A percentile compares a stretch with the other conserved stretches of the same genome.
Conservation (phyloP, 2,113 vertebrate species). For the Columba livia region DNA sequence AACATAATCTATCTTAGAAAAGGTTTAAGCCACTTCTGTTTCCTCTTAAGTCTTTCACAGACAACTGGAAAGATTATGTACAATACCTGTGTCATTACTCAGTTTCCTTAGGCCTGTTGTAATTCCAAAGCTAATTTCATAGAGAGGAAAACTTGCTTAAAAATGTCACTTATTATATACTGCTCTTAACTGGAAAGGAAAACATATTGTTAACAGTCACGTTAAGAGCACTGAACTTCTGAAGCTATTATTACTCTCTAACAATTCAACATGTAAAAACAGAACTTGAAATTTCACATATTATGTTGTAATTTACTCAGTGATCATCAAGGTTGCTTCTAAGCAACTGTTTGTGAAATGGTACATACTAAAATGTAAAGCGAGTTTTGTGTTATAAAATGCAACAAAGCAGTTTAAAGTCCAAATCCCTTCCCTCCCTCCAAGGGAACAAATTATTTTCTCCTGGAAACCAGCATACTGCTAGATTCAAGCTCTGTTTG, state of each 20-base stretch:
- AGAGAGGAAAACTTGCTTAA: background rate
- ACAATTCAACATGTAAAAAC: background rate
- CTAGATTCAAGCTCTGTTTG: background rate
- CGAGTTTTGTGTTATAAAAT: background rate
- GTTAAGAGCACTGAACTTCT: background rate
- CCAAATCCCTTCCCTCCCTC: background rate
- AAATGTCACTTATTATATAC: background rate
- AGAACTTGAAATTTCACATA: background rate
- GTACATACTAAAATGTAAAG: background rate
- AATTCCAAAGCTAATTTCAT: background rate
- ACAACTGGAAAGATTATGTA: background rate
- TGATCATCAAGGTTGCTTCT: background rate
- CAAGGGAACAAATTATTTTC: slow-evolving; percentile 20
- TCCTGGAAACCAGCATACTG: slow-evolving; percentile 18
- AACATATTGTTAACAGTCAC: background rate
- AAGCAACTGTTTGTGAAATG: background rate
- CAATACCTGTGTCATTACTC: background rate
- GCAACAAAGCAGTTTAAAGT: slow-evolving; percentile 14
- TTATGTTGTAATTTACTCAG: background rate
- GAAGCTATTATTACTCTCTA: background rate
- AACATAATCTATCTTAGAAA: background rate
- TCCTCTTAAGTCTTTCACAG: background rate
- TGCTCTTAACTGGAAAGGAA: background rate
- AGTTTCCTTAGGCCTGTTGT: background rate
- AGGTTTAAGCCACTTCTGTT: background rate